These are phyloP conservation scores for Macaria notata DNA, from an alignment of 2,888 invertebrate species.

Conservation along the genomic window DNA sequence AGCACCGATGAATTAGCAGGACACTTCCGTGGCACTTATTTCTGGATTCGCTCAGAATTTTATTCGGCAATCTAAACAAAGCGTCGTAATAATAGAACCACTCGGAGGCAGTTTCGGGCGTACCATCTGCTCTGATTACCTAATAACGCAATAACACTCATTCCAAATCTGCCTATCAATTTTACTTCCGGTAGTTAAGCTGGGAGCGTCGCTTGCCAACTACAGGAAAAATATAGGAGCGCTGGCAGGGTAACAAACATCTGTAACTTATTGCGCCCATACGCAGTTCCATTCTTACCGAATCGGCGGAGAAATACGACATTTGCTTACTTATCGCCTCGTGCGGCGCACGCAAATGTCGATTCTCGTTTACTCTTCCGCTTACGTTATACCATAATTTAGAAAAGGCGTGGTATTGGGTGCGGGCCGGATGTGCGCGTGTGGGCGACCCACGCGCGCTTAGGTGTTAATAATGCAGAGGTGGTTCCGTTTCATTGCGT, in stretches of 20 bases:
- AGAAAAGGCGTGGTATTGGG: constrained; percentile 23
- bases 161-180: constrained; percentile 31
- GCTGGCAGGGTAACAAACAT: constrained; percentile 29
- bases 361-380: constrained; percentile 33
- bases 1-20: no score
- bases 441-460: constrained; percentile 1
- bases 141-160: constrained; percentile 30
- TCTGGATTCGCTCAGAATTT: not conserved
- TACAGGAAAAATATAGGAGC: constrained; percentile 23
- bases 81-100: not conserved
- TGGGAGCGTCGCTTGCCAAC: constrained; percentile 17
- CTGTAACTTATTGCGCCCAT: constrained; percentile 33
- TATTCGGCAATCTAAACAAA: not conserved
- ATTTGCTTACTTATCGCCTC: constrained; percentile 35
- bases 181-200: constrained; percentile 28
- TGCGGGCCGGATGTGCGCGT: constrained; percentile 9
- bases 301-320: constrained; percentile 28
- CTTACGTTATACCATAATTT: constrained; percentile 32
- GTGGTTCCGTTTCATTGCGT: not conserved
- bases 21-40: no score
- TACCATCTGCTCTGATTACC: constrained; percentile 10
- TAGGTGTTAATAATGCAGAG: constrained; percentile 3
- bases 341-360: constrained; percentile 32
- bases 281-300: constrained; percentile 23
- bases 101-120: not conserved